These are phyloP conservation scores for Bombus pascuorum DNA, from an alignment of 1,140 invertebrate genomes.

Conservation along the genomic window DNA sequence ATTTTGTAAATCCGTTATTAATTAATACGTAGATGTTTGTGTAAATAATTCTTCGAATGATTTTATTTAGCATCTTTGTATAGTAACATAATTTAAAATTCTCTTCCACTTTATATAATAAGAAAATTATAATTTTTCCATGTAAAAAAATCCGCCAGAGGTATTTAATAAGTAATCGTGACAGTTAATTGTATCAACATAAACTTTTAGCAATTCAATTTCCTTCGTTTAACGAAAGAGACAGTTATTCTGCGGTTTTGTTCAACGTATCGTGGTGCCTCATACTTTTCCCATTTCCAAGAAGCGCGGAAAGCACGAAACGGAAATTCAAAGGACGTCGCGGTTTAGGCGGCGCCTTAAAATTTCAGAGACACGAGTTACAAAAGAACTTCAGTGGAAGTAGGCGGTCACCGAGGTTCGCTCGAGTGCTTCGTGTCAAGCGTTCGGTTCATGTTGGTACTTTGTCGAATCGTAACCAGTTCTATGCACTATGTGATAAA, in stretches of 20 bases:
- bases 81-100: background rate
- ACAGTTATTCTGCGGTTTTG: background rate
- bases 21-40: background rate
- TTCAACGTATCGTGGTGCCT: background rate
- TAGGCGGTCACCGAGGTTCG: background rate
- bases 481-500: background rate
- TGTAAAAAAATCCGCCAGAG: background rate
- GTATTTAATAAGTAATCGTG: too few relatives aligned
- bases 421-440: background rate
- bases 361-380: slow-evolving; percentile 8
- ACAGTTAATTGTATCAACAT: background rate
- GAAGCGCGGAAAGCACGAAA: background rate
- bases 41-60: background rate
- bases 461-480: background rate
- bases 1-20: background rate
- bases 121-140: background rate
- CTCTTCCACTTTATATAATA: background rate
- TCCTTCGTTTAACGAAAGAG: background rate
- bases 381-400: slow-evolving; percentile 17
- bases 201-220: background rate
- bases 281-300: background rate
- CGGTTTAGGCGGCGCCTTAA: slow-evolving; percentile 16
- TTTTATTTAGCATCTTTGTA: background rate
- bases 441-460: background rate
- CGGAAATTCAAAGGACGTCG: slow-evolving; percentile 31